Conservation (phyloP, 2,888 invertebrate genomes). For the Caradrina kadenii region DNA sequence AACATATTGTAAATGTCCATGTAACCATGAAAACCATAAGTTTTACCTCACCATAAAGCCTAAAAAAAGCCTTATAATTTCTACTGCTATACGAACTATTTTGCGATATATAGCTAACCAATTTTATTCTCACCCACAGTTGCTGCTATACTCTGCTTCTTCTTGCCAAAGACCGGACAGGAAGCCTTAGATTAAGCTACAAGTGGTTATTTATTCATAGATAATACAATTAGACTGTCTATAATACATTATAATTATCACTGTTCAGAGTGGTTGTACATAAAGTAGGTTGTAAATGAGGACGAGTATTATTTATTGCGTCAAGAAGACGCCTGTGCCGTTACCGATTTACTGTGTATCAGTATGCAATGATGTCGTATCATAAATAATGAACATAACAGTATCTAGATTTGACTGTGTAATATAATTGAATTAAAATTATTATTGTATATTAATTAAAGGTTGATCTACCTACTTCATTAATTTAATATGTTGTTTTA, state of each 20-base stretch:
- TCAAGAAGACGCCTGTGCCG: constrained; percentile 66
- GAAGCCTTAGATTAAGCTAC: constrained; percentile 92
- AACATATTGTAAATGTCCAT: too few relatives aligned
- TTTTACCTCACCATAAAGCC: too few relatives aligned
- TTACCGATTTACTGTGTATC: constrained; percentile 83
- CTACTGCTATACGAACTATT: not conserved
- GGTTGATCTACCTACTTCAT: constrained; percentile 75
- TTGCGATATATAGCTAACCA: not conserved
- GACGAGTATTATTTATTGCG: constrained; percentile 76
- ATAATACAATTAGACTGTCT: constrained; percentile 83
- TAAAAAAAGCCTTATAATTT: too few relatives aligned
- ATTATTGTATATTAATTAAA: constrained; percentile 87
- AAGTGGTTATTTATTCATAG: constrained; percentile 72
- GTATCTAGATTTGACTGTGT: constrained; percentile 90
- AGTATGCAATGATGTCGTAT: constrained; percentile 80
- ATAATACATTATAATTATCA: constrained; percentile 63
- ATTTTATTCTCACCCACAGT: constrained; percentile 82
- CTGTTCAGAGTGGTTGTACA: constrained; percentile 82
- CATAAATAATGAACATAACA: constrained; percentile 83
- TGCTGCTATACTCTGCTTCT: constrained; percentile 93
- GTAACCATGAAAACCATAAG: too few relatives aligned
- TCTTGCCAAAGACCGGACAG: constrained; percentile 94
- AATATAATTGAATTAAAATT: constrained; percentile 89
- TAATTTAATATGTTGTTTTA: constrained; percentile 71
- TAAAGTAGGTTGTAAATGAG: constrained; percentile 87